phyloP scores from a whole-genome alignment of 2,888 invertebrate species.

The Drosophila neutralis region DNA sequence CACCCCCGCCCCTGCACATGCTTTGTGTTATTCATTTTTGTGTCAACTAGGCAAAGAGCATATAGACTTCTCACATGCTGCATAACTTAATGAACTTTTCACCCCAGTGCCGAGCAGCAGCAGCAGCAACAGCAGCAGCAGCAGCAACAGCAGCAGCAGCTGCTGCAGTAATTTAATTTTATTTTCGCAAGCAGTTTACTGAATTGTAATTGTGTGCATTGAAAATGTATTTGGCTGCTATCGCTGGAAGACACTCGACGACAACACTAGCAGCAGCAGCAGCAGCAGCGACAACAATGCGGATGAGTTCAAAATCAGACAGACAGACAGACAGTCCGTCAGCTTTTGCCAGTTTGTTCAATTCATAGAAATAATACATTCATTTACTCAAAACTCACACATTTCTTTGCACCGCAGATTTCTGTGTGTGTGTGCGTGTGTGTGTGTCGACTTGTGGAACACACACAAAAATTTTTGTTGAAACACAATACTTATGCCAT shows the following conservation, averaged over 20 bases:
- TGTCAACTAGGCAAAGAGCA: constrained; percentile 69
- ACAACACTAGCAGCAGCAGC: constrained; percentile 1
- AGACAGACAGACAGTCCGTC: constrained; percentile 3
- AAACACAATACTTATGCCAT: constrained; percentile 68
- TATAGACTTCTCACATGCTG: constrained; percentile 15
- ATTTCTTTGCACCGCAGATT: constrained; percentile 42
- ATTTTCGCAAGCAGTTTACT: constrained; percentile 78
- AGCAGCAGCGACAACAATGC: constrained; percentile 23
- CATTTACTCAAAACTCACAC: constrained; percentile 9
- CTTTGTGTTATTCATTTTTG: constrained; percentile 61
- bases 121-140: neutral
- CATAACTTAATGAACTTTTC: constrained; percentile 76
- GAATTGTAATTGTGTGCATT: constrained; percentile 80
- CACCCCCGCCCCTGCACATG: too few relatives aligned
- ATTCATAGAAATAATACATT: constrained; percentile 40
- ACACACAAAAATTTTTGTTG: constrained; percentile 49
- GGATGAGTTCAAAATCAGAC: constrained; percentile 23
- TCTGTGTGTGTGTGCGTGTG: constrained; percentile 17
- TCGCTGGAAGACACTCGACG: constrained; percentile 71
- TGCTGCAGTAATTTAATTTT: constrained; percentile 73
- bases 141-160: neutral
- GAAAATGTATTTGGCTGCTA: constrained; percentile 75
- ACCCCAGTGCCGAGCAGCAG: constrained; percentile 7
- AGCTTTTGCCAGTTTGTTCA: constrained; percentile 19
- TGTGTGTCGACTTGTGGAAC: constrained; percentile 51